These are phyloP conservation scores for Alethe castanea DNA, from an alignment of 2,113 vertebrate species.

Conservation along the genomic window DNA sequence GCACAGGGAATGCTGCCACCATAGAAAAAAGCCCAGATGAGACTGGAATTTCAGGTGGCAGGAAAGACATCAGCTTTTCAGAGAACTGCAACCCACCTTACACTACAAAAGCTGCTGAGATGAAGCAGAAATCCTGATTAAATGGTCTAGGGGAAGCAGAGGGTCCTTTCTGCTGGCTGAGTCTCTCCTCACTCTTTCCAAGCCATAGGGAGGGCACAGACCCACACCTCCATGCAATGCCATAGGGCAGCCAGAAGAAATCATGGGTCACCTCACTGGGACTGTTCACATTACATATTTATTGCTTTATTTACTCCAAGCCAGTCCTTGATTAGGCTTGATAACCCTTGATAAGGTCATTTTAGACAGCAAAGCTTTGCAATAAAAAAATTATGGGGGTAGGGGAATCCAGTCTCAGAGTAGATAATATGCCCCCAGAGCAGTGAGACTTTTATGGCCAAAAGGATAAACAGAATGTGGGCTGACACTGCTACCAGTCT, in stretches of 20 bases:
- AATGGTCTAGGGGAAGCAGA: not conserved
- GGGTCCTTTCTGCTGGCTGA: not conserved
- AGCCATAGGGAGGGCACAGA: not conserved
- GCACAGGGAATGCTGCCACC: not conserved
- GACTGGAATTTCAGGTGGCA: not conserved
- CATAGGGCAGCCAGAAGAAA: not conserved
- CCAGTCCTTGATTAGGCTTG: not conserved
- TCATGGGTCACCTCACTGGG: not conserved
- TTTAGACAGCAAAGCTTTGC: not conserved
- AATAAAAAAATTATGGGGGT: not conserved
- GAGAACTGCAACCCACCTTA: not conserved
- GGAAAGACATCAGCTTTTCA: not conserved
- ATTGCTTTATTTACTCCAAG: not conserved
- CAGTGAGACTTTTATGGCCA: not conserved
- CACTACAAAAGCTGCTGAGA: not conserved
- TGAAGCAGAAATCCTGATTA: not conserved
- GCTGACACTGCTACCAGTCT: not conserved
- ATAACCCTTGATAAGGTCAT: not conserved
- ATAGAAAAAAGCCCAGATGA: not conserved
- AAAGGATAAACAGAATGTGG: not conserved
- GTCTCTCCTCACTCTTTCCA: not conserved
- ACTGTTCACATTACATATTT: not conserved
- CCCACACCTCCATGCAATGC: not conserved
- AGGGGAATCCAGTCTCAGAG: accelerated
- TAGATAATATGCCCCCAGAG: not conserved